Evolutionary conservation across 2,113 vertebrate genomes (phyloP), one percentile per base, ranked within the genome.

Genomic region (Azemiops feae): DNA sequence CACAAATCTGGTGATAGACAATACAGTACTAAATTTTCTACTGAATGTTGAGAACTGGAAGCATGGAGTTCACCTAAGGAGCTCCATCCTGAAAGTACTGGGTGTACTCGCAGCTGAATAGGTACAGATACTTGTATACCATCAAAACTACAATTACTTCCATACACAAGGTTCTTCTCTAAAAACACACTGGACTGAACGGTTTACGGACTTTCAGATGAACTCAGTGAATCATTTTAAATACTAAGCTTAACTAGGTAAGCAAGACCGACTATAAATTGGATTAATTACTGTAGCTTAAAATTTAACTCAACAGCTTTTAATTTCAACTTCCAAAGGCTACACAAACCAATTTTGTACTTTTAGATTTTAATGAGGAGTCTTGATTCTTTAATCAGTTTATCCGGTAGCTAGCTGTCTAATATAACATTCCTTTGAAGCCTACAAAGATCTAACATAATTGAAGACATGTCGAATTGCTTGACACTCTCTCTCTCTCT

Each of bases 401-500:
- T 89, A 94, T 97, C 97, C 97, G 52, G 94, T 97, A 97, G 98
- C 97, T 98, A 96, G 96, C 98, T 98, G 98, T 98, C 98, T 98
- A 97, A 97, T 97, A 97, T 97, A 98, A 97, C 97, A 95, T 97
- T 97, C 97, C 97, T 98, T 98, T 98, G 98, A 98, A 98, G 98
- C 98, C 96, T 91, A 96, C 96, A 96, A 98, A 98, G 97, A 98
- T 98, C 98, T 98, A 98, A 98, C 98, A 98, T 98, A 98, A 98
- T 98, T 98, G 98, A 98, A 98, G 98, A 98, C 98, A 98, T 98
- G 98, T 98, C 97, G 96, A 98, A 98, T 97, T 98, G 98, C 98
- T 98, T 98, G 98, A 98, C 98, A 98, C 97, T 97, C 97, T 97
- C 94, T 91, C 97, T 98, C 97, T 98, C 98, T 58, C 52, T 53